Evolutionary conservation across 2,113 vertebrate species (phyloP).

Genomic region (Aptenodytes forsteri): DNA sequence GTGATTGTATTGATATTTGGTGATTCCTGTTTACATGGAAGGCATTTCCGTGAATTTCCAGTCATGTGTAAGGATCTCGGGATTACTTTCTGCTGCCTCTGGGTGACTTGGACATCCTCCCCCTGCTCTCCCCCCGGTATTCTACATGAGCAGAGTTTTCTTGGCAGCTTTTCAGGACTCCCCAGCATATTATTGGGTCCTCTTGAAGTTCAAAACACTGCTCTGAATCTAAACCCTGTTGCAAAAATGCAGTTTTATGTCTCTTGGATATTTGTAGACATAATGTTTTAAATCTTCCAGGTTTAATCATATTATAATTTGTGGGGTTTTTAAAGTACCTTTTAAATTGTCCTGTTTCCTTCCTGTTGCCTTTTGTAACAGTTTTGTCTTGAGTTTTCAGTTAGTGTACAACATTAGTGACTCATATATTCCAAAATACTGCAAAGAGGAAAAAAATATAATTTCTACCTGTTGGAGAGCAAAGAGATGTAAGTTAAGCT

Average conservation of each 20-base stretch:
- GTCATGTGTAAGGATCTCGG: background rate
- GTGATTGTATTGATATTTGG: background rate
- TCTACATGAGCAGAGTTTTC: background rate
- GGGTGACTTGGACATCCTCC: background rate
- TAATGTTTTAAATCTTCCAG: background rate
- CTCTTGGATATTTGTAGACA: background rate
- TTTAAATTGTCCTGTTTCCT: background rate
- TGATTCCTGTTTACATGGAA: background rate
- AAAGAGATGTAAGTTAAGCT: background rate
- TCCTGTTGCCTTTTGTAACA: background rate
- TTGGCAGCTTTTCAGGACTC: constrained; percentile 24
- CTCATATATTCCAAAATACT: background rate
- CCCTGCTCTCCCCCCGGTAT: background rate
- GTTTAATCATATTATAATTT: background rate
- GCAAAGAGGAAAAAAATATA: background rate
- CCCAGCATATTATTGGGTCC: background rate
- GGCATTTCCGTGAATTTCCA: background rate
- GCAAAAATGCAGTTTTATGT: background rate
- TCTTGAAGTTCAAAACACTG: background rate
- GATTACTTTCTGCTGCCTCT: background rate
- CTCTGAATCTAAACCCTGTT: background rate
- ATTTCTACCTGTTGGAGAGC: background rate
- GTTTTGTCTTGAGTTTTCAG: background rate
- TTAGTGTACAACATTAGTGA: background rate
- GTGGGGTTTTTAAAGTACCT: background rate